Percentiles rank a stretch among this genome's conserved stretches.
phyloP scores from a whole-genome alignment of 2,113 vertebrate species.

The Gymnorhina tibicen region DNA sequence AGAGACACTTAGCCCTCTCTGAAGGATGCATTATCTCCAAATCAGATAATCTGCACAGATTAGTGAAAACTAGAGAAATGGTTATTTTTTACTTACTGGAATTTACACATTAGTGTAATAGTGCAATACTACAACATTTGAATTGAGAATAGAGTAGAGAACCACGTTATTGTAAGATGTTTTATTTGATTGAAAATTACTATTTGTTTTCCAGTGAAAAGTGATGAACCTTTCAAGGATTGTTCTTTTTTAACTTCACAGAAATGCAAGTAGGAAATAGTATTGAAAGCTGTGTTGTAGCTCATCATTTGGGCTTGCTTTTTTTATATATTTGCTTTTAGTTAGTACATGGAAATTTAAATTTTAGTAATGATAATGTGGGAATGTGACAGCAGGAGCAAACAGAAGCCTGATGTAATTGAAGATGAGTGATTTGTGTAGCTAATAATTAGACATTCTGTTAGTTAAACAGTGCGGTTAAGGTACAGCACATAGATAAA shows the following conservation, averaged over 20 bases:
- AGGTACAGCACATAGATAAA: background rate
- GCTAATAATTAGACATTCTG: background rate
- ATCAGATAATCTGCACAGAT: background rate
- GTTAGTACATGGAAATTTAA: background rate
- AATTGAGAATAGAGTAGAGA: background rate
- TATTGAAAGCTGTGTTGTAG: background rate
- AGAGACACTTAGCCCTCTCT: background rate
- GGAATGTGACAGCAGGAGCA: background rate
- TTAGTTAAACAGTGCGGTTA: background rate
- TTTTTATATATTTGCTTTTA: background rate
- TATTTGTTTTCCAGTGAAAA: background rate
- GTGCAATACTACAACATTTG: background rate
- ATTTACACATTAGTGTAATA: background rate
- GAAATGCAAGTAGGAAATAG: background rate
- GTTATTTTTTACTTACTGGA: background rate
- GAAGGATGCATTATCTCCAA: background rate
- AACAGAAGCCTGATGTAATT: background rate
- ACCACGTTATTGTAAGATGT: background rate
- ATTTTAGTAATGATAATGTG: background rate
- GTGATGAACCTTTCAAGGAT: background rate
- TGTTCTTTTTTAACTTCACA: background rate
- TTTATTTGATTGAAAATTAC: background rate
- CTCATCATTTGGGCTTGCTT: background rate
- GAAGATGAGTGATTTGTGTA: constrained; percentile 7
- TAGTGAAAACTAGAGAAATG: background rate